These are phyloP conservation scores for Heterotilapia buettikoferi DNA, from an alignment of 2,113 vertebrate species.

Conservation along the genomic window DNA sequence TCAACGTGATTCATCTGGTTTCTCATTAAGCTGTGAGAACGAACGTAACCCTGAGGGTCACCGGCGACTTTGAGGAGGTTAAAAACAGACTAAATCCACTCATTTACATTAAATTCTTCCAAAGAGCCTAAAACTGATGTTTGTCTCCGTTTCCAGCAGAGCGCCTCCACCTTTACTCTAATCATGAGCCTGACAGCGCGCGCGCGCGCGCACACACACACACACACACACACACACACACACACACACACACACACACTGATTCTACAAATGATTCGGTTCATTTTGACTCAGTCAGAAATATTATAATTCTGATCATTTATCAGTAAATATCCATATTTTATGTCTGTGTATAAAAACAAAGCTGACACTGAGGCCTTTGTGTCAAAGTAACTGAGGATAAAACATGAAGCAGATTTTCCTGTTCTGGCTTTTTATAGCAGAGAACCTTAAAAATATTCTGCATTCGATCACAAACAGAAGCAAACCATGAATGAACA, in stretches of 20 bases:
- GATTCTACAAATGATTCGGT: too few species aligned
- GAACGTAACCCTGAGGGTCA: neutral
- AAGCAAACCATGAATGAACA: too few species aligned
- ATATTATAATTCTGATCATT: neutral
- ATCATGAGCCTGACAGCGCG: neutral
- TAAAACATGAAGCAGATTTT: slow-evolving; percentile 51
- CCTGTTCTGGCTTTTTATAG: too few species aligned
- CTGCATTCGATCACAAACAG: too few species aligned
- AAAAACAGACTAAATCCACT: neutral
- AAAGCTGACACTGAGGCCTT: neutral
- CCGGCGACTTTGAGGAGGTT: neutral
- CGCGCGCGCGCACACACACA: too few species aligned
- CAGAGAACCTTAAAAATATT: too few species aligned
- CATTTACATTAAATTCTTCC: neutral
- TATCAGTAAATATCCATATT: neutral
- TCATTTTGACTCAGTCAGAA: too few species aligned
- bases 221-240: rapidly evolving
- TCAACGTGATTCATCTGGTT: neutral
- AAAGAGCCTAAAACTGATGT: neutral
- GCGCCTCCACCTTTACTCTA: neutral
- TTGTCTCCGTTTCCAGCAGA: too few species aligned
- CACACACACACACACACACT: rapidly evolving
- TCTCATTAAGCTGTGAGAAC: neutral
- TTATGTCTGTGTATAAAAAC: neutral
- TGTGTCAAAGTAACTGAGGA: neutral